A percentile compares a stretch with the other conserved stretches of the same genome.
Conservation (phyloP, 2,113 vertebrate genomes). For the Syngnathoides biaculeatus region DNA sequence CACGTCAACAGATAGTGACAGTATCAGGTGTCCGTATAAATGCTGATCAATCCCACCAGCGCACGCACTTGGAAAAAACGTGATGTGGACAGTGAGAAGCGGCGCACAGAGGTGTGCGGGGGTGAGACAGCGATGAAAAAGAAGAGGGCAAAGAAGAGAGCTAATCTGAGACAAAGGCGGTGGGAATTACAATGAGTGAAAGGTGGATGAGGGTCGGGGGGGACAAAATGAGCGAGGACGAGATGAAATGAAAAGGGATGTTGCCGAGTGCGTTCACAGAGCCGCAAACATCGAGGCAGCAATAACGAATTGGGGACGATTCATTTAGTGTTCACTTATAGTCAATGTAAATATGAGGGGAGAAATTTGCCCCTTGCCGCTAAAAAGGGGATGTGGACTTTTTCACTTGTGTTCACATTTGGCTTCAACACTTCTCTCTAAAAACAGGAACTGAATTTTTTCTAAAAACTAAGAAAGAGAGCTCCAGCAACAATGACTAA, state of each 20-base stretch:
- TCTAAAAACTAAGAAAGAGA: slow-evolving; percentile 21
- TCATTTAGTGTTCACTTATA: background rate
- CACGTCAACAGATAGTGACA: slow-evolving; percentile 63
- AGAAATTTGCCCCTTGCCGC: slow-evolving; percentile 41
- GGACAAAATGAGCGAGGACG: background rate
- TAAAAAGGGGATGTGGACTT: slow-evolving; percentile 67
- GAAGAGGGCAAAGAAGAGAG: slow-evolving; percentile 34
- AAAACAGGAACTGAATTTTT: slow-evolving; percentile 42
- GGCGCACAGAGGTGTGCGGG: slow-evolving; percentile 11
- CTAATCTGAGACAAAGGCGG: slow-evolving; percentile 44
- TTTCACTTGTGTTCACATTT: slow-evolving; percentile 54
- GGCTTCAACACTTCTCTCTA: slow-evolving; percentile 23
- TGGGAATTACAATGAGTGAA: slow-evolving; percentile 45
- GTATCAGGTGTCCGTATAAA: slow-evolving; percentile 69
- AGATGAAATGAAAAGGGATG: slow-evolving; percentile 34
- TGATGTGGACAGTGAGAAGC: slow-evolving; percentile 11
- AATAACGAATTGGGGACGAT: slow-evolving; percentile 34
- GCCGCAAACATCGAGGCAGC: slow-evolving; percentile 29
- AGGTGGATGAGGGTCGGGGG: slow-evolving; percentile 29
- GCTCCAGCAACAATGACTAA: slow-evolving; percentile 19
- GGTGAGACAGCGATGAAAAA: slow-evolving; percentile 43
- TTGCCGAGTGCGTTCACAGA: slow-evolving; percentile 23
- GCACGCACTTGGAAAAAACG: slow-evolving; percentile 42
- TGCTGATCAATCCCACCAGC: slow-evolving; percentile 49
- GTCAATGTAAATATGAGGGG: background rate